Evolutionary conservation across 2,113 vertebrate species (phyloP), one percentile per base, ranked within the genome.

Genomic region (Accipiter virgatus): DNA sequence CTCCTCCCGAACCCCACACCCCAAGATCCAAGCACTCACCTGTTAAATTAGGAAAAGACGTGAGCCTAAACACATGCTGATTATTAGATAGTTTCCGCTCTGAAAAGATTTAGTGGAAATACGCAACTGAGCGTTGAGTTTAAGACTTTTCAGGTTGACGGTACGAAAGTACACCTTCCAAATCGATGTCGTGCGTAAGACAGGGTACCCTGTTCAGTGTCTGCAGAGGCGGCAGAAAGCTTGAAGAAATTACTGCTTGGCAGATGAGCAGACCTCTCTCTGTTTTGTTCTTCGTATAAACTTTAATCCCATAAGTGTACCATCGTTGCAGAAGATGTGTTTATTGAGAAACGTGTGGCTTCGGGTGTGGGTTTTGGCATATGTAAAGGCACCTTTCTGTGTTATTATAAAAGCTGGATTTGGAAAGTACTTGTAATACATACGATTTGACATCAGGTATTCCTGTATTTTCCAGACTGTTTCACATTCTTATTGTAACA

Each of bases 181-280:
- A 62, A 58, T 16, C 29, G 8, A 9, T 16, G 48, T 43, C 1
- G 3, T 70, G 43, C 55, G 3, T 52, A 11, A 73, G 31, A 38
- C 77, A 25, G n/a, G 59, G 45, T 43, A 23, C 36, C 32, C 36
- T 78, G 81, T 29, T 66, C 50, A n/a, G 14, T 4, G 20, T 81
- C 90, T 78, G 70, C 34, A 14, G 75, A 63, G 43, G 29, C 4
- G 19, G 88, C 38, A 48, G 68, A 86, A 90, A 96, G 71, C 80
- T 66, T 75, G 90, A 75, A 91, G 77, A 72, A 81, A 83, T 94
- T 72, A 34, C 88, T 88, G 88, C 89, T 95, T 97, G 90, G 81
- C 88, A 88, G 83, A 72, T 89, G 81, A 97, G 71, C 63, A 71
- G 34, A 91, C 16, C 68, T 59, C 83, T 82, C 58, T 73, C 78